Percentiles rank a stretch among this genome's conserved stretches.
phyloP scores from a whole-genome alignment of 92 coral and sea anemone genomes.

The Epizoanthus illoricatus region DNA sequence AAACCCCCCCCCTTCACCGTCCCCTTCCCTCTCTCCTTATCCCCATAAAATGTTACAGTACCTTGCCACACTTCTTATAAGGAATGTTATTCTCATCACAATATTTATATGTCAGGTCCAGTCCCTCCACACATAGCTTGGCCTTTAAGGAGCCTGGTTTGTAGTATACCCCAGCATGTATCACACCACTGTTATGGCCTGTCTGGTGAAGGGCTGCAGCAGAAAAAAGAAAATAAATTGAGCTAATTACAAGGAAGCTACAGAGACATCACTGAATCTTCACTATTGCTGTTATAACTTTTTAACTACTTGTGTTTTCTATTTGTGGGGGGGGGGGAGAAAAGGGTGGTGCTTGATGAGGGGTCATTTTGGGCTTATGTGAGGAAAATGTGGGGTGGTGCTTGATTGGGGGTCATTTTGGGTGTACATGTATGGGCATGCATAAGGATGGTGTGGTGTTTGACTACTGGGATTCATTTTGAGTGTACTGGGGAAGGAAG shows the following conservation, averaged over 20 bases:
- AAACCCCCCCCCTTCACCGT: no score
- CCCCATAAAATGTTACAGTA: slow-evolving; percentile 1
- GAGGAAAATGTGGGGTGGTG: no score
- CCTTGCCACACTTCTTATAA: slow-evolving; percentile 94
- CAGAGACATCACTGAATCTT: background rate
- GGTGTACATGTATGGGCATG: no score
- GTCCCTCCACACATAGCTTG: slow-evolving; percentile 93
- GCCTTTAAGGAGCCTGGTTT: slow-evolving; percentile 99
- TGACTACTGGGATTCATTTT: no score
- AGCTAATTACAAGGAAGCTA: background rate
- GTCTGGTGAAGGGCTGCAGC: slow-evolving; percentile 90
- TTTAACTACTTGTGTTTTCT: no score
- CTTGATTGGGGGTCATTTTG: no score
- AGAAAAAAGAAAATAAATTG: slow-evolving; percentile 5
- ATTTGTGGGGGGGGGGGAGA: background rate
- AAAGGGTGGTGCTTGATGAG: no score
- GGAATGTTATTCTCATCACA: slow-evolving; percentile 91
- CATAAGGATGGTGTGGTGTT: no score
- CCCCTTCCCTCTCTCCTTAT: background rate
- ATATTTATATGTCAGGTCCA: slow-evolving; percentile 90
- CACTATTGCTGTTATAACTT: no score
- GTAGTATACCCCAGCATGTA: slow-evolving; percentile 97
- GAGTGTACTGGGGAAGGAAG: no score
- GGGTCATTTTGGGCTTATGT: no score
- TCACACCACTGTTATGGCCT: slow-evolving; percentile 96